Conservation (phyloP, 2,888 invertebrate species). For the Pristionchus mayeri region DNA sequence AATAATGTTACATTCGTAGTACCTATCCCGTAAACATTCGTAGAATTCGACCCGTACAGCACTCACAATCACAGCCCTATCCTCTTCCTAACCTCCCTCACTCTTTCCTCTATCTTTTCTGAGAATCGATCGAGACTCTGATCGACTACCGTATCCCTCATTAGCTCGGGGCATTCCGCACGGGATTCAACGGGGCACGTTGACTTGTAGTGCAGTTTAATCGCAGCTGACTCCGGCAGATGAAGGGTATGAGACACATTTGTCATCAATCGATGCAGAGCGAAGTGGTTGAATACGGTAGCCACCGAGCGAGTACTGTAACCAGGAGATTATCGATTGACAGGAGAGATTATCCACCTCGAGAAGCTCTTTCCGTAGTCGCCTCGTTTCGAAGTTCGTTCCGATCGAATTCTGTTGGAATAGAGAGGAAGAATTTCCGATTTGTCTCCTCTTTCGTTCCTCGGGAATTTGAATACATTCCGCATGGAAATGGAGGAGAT, state of each 20-base stretch:
- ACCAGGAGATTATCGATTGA: constrained; percentile 22
- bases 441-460: constrained; percentile 75
- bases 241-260: constrained; percentile 63
- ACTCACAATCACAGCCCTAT: constrained; percentile 11
- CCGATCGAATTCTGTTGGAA: constrained; percentile 79
- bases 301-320: constrained; percentile 80
- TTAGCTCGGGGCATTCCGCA: constrained; percentile 65
- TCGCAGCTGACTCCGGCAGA: constrained; percentile 87
- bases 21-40: not conserved
- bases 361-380: constrained; percentile 84
- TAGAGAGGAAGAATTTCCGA: constrained; percentile 54
- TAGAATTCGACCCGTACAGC: not conserved
- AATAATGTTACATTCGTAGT: not conserved
- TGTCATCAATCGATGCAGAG: constrained; percentile 81
- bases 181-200: constrained; percentile 79
- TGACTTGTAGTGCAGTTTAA: constrained; percentile 88
- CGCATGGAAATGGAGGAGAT: constrained; percentile 80
- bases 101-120: constrained; percentile 51
- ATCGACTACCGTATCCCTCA: constrained; percentile 62
- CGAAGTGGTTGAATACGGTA: constrained; percentile 86
- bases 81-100: constrained; percentile 28
- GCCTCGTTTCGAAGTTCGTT: constrained; percentile 81
- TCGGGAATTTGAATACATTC: constrained; percentile 93
- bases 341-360: not conserved
- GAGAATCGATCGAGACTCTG: constrained; percentile 62